A percentile compares a stretch with the other conserved stretches of the same genome.
Conservation (phyloP, 2,113 vertebrate genomes). For the Neogale vison region DNA sequence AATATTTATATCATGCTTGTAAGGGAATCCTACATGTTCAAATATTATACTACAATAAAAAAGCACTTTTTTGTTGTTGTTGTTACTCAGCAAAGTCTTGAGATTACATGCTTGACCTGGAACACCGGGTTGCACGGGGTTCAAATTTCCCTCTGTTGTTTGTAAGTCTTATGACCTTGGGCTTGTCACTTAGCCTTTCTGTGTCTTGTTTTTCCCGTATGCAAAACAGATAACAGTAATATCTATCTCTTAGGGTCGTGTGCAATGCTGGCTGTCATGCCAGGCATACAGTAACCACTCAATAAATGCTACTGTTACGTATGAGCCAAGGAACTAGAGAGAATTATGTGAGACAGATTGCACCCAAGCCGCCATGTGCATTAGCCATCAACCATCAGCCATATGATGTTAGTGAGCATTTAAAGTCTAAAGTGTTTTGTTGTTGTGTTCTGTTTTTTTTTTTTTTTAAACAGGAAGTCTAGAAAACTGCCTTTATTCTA, state of each 20-base stretch:
- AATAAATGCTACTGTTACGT: background rate
- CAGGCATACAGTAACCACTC: background rate
- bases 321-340: background rate
- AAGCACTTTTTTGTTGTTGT: background rate
- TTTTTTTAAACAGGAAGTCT: conserved; percentile 84
- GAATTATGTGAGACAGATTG: too few relatives aligned
- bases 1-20: background rate
- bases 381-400: background rate
- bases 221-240: background rate
- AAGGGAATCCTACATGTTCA: background rate
- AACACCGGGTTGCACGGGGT: background rate
- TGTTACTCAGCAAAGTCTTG: background rate
- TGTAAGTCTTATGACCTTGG: background rate
- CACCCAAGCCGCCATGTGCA: background rate
- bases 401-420: background rate
- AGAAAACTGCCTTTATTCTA: conserved; percentile 91
- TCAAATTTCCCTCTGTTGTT: background rate
- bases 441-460: background rate
- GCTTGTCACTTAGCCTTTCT: background rate
- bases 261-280: background rate
- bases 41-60: background rate
- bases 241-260: background rate
- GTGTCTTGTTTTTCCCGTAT: background rate
- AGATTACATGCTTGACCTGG: background rate
- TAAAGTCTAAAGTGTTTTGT: background rate